Evolutionary conservation across 1,140 invertebrate species (phyloP).

Genomic region (Glomeris maerens): DNA sequence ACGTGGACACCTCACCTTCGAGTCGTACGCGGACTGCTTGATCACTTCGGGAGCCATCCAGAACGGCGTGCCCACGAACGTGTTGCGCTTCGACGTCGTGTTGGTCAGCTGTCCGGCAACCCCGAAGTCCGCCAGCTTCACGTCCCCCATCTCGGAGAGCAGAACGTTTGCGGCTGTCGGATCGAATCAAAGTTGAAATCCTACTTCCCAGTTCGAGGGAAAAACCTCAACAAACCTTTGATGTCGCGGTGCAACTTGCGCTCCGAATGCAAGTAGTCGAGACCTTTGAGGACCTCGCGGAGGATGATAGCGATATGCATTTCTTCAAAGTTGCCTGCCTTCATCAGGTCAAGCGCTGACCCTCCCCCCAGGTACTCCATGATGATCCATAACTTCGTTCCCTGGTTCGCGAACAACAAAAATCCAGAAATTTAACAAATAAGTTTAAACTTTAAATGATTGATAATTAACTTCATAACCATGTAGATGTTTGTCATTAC

Average conservation of each 20-base stretch:
- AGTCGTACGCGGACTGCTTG: slow-evolving; percentile 97
- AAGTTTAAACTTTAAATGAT: slow-evolving; percentile 1
- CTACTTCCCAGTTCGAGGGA: too few relatives aligned
- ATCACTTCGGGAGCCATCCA: slow-evolving; percentile 99
- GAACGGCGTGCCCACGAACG: slow-evolving; percentile 99
- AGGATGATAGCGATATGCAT: slow-evolving; percentile 98
- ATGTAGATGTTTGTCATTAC: not conserved
- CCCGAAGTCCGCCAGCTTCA: slow-evolving; percentile 95
- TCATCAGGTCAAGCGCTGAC: slow-evolving; percentile 97
- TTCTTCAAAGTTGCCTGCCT: slow-evolving; percentile 95
- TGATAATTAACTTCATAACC: not conserved
- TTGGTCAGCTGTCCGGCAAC: slow-evolving; percentile 96
- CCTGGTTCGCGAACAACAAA: slow-evolving; percentile 65
- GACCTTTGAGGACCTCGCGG: slow-evolving; percentile 91
- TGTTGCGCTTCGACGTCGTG: slow-evolving; percentile 95
- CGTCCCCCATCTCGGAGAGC: slow-evolving; percentile 95
- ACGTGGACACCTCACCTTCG: slow-evolving; percentile 49
- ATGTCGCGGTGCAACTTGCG: slow-evolving; percentile 97
- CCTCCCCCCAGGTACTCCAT: slow-evolving; percentile 99
- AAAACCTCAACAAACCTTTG: slow-evolving; percentile 49
- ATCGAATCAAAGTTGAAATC: too few relatives aligned
- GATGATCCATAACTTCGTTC: slow-evolving; percentile 99
- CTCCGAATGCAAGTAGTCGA: slow-evolving; percentile 97
- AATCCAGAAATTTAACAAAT: slow-evolving; percentile 19
- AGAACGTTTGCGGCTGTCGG: slow-evolving; percentile 98